Conservation (phyloP, 2,113 vertebrate genomes). For the Mesembrinibis cayennensis region DNA sequence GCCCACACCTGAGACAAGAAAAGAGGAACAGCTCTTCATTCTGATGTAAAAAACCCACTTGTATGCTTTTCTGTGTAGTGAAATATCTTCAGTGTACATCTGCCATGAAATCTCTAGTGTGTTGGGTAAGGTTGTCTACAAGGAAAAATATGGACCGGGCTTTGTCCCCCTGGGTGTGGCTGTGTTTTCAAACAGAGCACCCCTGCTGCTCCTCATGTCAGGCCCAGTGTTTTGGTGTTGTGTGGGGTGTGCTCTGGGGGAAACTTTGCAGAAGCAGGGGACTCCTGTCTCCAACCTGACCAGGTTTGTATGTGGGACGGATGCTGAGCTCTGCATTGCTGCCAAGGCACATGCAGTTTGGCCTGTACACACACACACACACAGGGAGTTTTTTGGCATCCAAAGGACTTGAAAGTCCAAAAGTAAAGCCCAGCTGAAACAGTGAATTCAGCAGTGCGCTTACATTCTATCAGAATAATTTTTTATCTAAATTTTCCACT, state of each 20-base stretch:
- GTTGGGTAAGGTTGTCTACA: background rate
- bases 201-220: background rate
- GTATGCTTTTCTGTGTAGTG: background rate
- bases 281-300: background rate
- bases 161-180: background rate
- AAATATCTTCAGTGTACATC: background rate
- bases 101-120: background rate
- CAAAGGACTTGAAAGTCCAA: background rate
- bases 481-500: background rate
- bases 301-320: rapidly evolving
- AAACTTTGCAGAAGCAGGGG: background rate
- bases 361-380: background rate
- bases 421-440: background rate
- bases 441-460: background rate
- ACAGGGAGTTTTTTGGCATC: background rate
- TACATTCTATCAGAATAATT: background rate
- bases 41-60: rapidly evolving
- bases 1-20: background rate
- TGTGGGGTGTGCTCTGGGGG: background rate
- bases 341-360: background rate
- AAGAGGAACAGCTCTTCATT: background rate
- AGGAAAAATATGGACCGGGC: background rate
- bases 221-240: background rate
- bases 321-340: background rate
- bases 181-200: background rate